These are phyloP conservation scores for Bettongia penicillata DNA, from an alignment of 2,113 vertebrate species.

Conservation along the genomic window DNA sequence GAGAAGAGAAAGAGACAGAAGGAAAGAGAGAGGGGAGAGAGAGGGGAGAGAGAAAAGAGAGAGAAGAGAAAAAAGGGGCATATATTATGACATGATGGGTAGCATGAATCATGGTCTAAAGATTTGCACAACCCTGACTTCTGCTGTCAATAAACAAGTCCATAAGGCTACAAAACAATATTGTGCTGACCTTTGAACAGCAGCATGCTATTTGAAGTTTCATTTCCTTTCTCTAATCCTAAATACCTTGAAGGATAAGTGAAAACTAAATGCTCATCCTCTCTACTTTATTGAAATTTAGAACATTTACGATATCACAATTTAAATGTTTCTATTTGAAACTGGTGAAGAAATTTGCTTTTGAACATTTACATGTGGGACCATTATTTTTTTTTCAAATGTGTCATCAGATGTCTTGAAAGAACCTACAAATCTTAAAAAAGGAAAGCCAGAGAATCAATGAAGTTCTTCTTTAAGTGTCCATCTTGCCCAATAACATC, in stretches of 20 bases:
- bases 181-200: background rate
- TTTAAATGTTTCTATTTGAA: conserved; percentile 38
- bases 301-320: conserved; percentile 11
- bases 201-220: background rate
- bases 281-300: background rate
- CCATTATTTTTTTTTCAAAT: background rate
- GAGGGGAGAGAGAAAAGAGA: too few species aligned
- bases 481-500: background rate
- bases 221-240: background rate
- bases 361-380: conserved; percentile 38
- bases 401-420: conserved; percentile 34
- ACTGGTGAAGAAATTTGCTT: conserved; percentile 49
- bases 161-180: background rate
- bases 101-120: background rate
- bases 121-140: background rate
- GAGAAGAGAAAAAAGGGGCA: too few species aligned
- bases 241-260: background rate
- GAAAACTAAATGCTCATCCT: background rate
- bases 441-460: conserved; percentile 9
- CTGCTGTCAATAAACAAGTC: background rate
- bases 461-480: conserved; percentile 1
- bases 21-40: too few species aligned
- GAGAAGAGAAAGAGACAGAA: background rate
- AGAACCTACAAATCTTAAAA: conserved; percentile 13
- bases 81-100: background rate